These are phyloP conservation scores for Chloromyia formosa DNA, from an alignment of 2,888 invertebrate species.

Conservation along the genomic window DNA sequence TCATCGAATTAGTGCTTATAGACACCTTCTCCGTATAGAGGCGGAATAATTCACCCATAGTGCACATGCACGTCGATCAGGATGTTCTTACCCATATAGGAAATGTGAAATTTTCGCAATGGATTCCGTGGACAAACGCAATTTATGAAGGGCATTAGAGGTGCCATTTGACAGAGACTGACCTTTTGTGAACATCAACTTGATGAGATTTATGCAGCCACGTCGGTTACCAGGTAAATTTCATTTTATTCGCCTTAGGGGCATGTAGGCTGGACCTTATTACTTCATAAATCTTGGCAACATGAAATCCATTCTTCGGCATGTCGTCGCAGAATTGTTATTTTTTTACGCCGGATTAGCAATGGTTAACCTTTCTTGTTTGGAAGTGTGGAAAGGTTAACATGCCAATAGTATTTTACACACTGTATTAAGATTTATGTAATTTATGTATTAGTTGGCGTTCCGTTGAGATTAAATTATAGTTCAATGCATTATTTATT, in stretches of 20 bases:
- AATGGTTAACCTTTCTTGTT: background rate
- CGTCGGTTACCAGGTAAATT: background rate
- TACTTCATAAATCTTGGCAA: background rate
- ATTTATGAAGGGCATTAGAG: constrained; percentile 52
- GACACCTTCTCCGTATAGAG: too few relatives aligned
- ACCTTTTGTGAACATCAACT: constrained; percentile 43
- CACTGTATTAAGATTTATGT: background rate
- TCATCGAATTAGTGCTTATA: too few relatives aligned
- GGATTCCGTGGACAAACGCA: constrained; percentile 28
- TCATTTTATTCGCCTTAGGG: background rate
- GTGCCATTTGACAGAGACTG: constrained; percentile 52
- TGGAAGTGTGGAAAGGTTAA: background rate
- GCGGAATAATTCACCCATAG: too few relatives aligned
- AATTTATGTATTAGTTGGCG: background rate
- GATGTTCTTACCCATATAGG: too few relatives aligned
- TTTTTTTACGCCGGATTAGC: background rate
- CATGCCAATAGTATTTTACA: background rate
- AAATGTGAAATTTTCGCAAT: too few relatives aligned
- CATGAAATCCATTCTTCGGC: background rate
- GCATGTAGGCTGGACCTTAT: background rate
- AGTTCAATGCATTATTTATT: too few relatives aligned
- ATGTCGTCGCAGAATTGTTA: background rate
- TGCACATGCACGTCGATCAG: too few relatives aligned
- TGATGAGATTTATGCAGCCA: constrained; percentile 29
- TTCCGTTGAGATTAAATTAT: too few relatives aligned